Conservation (phyloP, 1,140 invertebrate species). For the Cydia pomonella region DNA sequence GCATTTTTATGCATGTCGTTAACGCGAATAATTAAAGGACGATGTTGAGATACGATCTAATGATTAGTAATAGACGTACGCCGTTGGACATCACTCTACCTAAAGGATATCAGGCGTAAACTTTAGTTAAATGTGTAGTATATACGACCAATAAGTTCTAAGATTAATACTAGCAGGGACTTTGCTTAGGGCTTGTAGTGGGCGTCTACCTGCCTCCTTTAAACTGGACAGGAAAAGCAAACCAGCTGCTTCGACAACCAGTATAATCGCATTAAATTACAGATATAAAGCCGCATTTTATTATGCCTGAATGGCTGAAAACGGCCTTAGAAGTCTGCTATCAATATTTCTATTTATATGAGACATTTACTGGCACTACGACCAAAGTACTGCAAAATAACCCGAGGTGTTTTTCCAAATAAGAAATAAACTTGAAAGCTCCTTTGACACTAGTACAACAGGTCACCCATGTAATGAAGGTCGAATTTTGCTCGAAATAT, state of each 20-base stretch:
- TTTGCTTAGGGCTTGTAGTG: constrained; percentile 10
- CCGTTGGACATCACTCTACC: not conserved
- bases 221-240: not conserved
- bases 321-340: not conserved
- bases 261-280: constrained; percentile 19
- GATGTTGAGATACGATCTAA: constrained; percentile 8
- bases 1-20: constrained; percentile 7
- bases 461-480: too few species aligned
- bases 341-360: not conserved
- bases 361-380: not conserved
- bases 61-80: constrained; percentile 13
- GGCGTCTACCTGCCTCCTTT: constrained; percentile 5
- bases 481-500: too few species aligned
- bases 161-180: not conserved
- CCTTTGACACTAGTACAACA: too few species aligned
- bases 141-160: constrained; percentile 1
- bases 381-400: not conserved
- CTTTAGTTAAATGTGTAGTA: not conserved
- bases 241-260: not conserved
- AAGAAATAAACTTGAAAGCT: too few species aligned
- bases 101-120: not conserved
- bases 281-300: constrained; percentile 10
- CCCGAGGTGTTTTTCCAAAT: too few species aligned
- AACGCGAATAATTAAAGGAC: not conserved
- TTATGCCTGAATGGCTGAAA: not conserved